Evolutionary conservation across 1,140 invertebrate genomes (phyloP).

Genomic region (Palaemon carinicauda): DNA sequence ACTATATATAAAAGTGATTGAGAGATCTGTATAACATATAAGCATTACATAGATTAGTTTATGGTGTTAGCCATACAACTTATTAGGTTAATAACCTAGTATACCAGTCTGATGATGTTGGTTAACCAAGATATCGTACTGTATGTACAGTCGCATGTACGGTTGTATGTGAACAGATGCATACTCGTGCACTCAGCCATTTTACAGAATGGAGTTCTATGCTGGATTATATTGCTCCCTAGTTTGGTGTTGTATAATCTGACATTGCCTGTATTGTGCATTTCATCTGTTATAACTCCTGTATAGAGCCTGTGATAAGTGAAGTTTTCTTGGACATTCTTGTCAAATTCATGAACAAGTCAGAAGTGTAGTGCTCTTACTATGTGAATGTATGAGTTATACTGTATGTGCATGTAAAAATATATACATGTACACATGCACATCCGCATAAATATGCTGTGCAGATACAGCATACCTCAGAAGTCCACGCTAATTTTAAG

Average conservation of each 20-base stretch:
- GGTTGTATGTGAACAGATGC: neutral
- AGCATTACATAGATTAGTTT: constrained; percentile 13
- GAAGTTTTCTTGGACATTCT: constrained; percentile 29
- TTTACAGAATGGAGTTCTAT: neutral
- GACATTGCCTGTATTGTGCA: constrained; percentile 15
- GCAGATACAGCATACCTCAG: no score
- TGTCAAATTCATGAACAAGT: no score
- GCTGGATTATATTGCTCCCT: constrained; percentile 18
- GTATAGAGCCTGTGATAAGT: constrained; percentile 44
- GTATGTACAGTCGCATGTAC: no score
- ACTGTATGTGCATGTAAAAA: no score
- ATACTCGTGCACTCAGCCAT: neutral
- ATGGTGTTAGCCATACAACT: constrained; percentile 6
- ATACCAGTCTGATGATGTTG: neutral
- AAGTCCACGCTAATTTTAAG: no score
- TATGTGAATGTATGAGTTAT: no score
- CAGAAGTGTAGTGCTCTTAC: no score
- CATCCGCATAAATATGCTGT: neutral
- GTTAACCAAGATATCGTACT: no score
- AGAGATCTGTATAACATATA: neutral
- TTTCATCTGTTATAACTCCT: constrained; percentile 25
- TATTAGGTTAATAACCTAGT: neutral
- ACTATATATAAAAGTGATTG: no score
- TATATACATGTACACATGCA: neutral
- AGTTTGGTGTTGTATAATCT: constrained; percentile 17